Conservation (phyloP, 2,797 vertebrate genomes). For the Chrosomus eos region DNA sequence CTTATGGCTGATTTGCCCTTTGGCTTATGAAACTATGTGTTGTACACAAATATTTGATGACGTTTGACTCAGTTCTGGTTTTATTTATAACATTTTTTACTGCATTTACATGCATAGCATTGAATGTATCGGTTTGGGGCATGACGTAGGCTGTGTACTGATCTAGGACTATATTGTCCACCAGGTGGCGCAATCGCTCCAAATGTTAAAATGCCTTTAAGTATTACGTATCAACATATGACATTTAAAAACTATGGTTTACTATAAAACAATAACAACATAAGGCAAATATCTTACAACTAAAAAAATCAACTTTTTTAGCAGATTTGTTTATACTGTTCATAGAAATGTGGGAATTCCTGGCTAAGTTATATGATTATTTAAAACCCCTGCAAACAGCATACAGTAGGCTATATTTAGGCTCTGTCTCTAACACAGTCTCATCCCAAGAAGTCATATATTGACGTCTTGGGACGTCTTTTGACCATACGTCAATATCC, state of each 20-base stretch:
- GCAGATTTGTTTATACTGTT: not conserved
- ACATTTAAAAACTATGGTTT: not conserved
- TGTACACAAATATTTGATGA: not conserved
- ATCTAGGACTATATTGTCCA: slow-evolving; percentile 7
- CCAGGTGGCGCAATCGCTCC: slow-evolving; percentile 55
- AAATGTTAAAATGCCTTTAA: not conserved
- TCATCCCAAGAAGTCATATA: no score
- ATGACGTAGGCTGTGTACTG: not conserved
- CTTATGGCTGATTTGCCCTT: not conserved
- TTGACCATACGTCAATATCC: no score
- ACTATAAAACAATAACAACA: not conserved
- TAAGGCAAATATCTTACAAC: not conserved
- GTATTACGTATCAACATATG: not conserved
- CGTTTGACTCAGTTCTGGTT: not conserved
- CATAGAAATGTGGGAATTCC: not conserved
- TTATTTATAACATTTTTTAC: not conserved
- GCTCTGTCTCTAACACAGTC: no score
- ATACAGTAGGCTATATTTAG: not conserved
- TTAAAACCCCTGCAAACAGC: not conserved
- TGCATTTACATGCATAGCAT: not conserved
- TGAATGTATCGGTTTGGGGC: not conserved
- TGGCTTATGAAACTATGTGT: not conserved
- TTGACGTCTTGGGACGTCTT: no score
- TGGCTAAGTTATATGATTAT: not conserved
- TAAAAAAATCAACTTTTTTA: not conserved